These are phyloP conservation scores for Furcifer pardalis DNA, from an alignment of 2,797 vertebrate genomes.

Conservation along the genomic window DNA sequence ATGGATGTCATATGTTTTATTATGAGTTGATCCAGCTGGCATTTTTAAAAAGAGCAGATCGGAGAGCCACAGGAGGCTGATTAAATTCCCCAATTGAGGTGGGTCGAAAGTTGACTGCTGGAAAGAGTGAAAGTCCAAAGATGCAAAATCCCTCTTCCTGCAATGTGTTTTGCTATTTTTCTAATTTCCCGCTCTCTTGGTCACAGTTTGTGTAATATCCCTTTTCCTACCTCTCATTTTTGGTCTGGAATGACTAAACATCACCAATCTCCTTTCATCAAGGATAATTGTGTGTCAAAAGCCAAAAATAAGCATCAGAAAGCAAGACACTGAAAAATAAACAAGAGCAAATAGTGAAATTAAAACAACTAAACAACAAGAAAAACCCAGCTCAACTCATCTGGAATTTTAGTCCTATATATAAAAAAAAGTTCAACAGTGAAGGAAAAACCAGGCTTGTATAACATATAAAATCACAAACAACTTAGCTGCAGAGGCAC, in stretches of 20 bases:
- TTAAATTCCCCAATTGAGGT: neutral
- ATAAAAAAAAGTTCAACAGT: neutral
- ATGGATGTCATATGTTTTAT: neutral
- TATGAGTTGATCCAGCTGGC: neutral
- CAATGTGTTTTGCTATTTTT: neutral
- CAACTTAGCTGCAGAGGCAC: neutral
- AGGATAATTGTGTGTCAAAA: neutral
- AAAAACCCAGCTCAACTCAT: neutral
- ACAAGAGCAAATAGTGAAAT: neutral
- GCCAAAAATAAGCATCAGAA: no score
- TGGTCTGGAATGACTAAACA: neutral
- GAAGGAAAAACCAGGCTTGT: neutral
- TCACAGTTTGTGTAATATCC: neutral
- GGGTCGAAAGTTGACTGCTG: neutral
- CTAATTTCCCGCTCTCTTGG: neutral
- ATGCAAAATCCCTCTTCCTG: neutral
- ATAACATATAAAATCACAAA: neutral
- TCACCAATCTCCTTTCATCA: neutral
- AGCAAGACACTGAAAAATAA: neutral
- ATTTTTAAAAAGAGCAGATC: neutral
- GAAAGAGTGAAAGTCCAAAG: neutral
- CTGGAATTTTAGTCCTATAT: neutral
- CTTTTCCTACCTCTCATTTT: neutral
- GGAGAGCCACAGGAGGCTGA: neutral
- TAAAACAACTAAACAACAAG: neutral